Evolutionary conservation across 2,888 invertebrate species (phyloP).

Genomic region (Rhynchonema sp.): DNA sequence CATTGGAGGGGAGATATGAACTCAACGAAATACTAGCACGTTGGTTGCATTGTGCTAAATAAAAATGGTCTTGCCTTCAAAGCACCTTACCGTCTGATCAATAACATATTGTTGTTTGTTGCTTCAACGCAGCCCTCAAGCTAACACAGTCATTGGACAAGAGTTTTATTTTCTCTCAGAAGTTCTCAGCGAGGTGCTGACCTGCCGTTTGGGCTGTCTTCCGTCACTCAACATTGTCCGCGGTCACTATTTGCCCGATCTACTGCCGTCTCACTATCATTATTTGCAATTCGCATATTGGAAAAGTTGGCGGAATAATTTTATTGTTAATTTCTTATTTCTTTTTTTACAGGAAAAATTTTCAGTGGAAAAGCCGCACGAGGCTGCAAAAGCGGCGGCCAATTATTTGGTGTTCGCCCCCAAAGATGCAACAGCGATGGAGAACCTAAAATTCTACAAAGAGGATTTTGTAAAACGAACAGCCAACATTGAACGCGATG

Average conservation of each 20-base stretch:
- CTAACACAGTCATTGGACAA: too few relatives aligned
- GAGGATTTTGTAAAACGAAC: neutral
- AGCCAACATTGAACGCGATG: neutral
- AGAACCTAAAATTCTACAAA: neutral
- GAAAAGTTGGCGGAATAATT: constrained; percentile 21
- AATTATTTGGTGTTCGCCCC: neutral
- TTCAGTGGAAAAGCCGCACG: neutral
- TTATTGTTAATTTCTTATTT: neutral
- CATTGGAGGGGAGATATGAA: neutral
- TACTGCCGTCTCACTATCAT: constrained; percentile 46
- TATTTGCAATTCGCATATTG: constrained; percentile 31
- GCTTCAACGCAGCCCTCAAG: too few relatives aligned
- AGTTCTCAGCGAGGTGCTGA: neutral
- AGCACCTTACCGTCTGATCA: too few relatives aligned
- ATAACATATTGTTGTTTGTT: too few relatives aligned
- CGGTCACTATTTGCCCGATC: constrained; percentile 30
- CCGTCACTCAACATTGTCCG: neutral
- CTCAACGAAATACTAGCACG: neutral
- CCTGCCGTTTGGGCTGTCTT: neutral
- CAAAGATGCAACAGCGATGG: neutral
- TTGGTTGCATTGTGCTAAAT: neutral
- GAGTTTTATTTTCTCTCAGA: too few relatives aligned
- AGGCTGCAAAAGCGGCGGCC: neutral
- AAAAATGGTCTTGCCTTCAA: neutral
- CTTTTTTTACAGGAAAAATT: neutral